Base-by-base conservation (phyloP, 2,888 invertebrate species). In the Silvanus unidentatus region DNA sequence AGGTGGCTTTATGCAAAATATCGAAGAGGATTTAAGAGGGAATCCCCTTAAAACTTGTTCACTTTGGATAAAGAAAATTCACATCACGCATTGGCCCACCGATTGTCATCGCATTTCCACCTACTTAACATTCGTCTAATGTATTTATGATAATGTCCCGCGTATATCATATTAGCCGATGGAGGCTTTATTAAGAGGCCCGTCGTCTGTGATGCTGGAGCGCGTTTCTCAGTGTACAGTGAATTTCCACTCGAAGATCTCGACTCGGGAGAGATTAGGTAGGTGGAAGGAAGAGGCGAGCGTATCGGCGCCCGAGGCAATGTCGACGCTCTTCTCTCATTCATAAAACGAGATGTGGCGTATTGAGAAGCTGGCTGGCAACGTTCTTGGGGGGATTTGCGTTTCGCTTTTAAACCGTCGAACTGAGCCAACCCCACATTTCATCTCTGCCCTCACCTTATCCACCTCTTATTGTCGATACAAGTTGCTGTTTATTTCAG, bases 251-350 rank as follows among this genome's bases (percentile, higher is more conserved):
- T 32, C 5, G 10, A n/a, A n/a, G 32, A 11, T 12, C 12, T 16
- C 48, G 44, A 50, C 50, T 50, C 50, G 48, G 48, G 44, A 46
- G 50, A 53, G 53, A 50, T 53, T 53, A 22, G 22, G 22, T 22
- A 8, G 22, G 50, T 48, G 53, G 42, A 40, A 45, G 49, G 45
- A 45, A 49, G 48, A 36, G 28, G 40, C 49, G 46, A 47, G 50
- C 50, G 47, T 53, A 50, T 50, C 48, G 53, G 53, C 53, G 53
- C 53, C 50, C 53, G 50, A 44, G 45, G 52, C 49, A 50, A 45
- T 8, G 22, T 22, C 52, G 32, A 47, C 43, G 44, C 49, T 22
- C 22, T 22, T 40, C 48, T 50, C 52, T 50, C 52, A 52, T 52
- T 52, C 52, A 52, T 50, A 47, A 52, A 50, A 52, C 48, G 48